phyloP scores from a whole-genome alignment of 2,797 vertebrate genomes.

The Phataginus tetradactyla region DNA sequence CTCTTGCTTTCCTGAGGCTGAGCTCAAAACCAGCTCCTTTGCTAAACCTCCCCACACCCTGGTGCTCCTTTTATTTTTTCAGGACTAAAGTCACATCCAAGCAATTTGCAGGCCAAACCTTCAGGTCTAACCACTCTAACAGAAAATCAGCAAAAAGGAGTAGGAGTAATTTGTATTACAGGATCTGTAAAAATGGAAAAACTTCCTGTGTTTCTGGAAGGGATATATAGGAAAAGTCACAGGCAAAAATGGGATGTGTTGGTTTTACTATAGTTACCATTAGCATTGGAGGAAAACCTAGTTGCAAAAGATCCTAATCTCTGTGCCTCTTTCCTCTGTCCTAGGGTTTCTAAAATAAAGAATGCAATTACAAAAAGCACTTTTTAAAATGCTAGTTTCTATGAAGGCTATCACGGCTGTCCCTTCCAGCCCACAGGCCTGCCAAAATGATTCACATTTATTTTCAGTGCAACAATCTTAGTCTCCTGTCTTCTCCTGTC shows the following conservation, averaged over 20 bases:
- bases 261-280: neutral
- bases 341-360: constrained; percentile 5
- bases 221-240: neutral
- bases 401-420: neutral
- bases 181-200: neutral
- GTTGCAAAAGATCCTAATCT: neutral
- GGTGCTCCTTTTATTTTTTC: neutral
- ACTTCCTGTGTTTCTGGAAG: neutral
- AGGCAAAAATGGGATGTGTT: neutral
- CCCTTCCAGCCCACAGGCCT: neutral
- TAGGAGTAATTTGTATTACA: neutral
- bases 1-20: neutral
- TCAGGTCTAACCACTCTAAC: neutral
- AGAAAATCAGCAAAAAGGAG: neutral
- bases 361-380: constrained; percentile 8
- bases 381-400: constrained; percentile 36
- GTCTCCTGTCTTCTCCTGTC: constrained; percentile 5
- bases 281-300: neutral
- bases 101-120: neutral
- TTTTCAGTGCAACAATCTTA: neutral
- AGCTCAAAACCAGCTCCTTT: neutral
- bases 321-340: neutral
- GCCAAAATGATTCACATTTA: neutral
- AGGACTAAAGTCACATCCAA: neutral
- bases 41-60: neutral